These are phyloP conservation scores for Patella ulyssiponensis DNA, from an alignment of 2,888 invertebrate genomes.

Conservation along the genomic window DNA sequence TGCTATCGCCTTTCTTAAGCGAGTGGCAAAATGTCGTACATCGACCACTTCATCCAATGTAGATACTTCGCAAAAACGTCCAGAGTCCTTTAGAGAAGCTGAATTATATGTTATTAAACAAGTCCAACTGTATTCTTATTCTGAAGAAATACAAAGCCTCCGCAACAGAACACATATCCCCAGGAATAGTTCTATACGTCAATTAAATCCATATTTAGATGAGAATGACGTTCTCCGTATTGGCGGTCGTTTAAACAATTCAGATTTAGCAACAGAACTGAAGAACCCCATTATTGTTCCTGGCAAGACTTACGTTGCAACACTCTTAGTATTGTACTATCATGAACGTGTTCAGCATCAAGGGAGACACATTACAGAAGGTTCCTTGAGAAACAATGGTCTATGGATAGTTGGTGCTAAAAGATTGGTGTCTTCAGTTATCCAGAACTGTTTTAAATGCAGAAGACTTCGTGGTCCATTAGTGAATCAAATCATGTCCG, in stretches of 20 bases:
- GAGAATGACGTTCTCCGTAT: constrained; percentile 19
- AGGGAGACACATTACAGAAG: constrained; percentile 41
- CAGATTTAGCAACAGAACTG: background rate
- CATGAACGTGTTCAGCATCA: constrained; percentile 39
- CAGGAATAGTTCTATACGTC: constrained; percentile 4
- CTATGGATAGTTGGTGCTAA: constrained; percentile 40
- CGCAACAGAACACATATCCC: background rate
- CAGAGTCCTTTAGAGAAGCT: constrained; percentile 78
- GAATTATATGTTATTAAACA: constrained; percentile 75
- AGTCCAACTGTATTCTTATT: background rate
- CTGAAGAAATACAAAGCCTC: background rate
- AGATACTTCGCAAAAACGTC: background rate
- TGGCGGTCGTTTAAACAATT: constrained; percentile 14
- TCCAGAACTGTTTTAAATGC: constrained; percentile 32
- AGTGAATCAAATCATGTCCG: constrained; percentile 36
- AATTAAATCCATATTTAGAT: constrained; percentile 10
- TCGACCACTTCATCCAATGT: background rate
- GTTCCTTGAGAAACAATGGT: constrained; percentile 31
- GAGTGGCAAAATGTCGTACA: background rate
- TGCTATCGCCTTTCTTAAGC: background rate
- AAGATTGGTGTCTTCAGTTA: constrained; percentile 25
- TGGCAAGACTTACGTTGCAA: constrained; percentile 28
- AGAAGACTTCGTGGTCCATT: constrained; percentile 30
- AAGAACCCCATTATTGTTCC: background rate
- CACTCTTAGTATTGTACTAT: constrained; percentile 27